Base-by-base conservation (phyloP, 2,113 vertebrate species). In the Abramis brama region DNA sequence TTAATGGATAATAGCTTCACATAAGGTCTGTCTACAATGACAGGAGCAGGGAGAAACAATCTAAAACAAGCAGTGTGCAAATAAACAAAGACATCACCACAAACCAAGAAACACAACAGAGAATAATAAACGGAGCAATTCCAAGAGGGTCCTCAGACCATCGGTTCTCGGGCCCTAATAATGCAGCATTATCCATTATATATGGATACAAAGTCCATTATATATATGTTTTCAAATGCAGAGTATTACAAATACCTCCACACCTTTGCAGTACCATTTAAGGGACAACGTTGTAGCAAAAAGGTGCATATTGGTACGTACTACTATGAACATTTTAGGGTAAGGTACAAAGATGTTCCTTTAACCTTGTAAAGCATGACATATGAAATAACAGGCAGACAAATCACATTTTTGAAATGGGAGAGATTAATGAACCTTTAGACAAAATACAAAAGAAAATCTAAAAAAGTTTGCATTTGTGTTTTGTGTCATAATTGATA, bases 1-100 rank as follows among this genome's bases (percentile, higher is more conserved):
- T 80, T 80, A 47, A 30, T 80, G 59, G 55, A 27, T 64, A 64
- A 80, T 47, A 47, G 78, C 59, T 64, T 64, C 57, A 64, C 36
- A 80, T 64, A 30, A 45, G n/a, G 25, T 45, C 59, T 30, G 59
- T 57, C 27, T 64, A n/a, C 78, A 45, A 80, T 62, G 59, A 74
- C 43, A 74, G 43, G 12, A 25, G 8, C 78, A 80, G 39, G 15
- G 13, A 19, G 11, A 62, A 25, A 11, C 13, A 19, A 19, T 27
- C 15, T 27, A 64, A 80, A 80, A 17, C 36, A 60, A 64, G n/a
- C 60, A 43, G 68, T 25, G 30, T 27, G 2, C 1, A 43, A n/a
- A 79, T 39, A 39, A 79, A 45, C 3, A 45, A 79, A 62, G 2
- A 39, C 23, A 36, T 33, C 10, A 43, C n/a, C 57, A 62, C 36